Evolutionary conservation across 2,113 vertebrate species (phyloP), one percentile per base, ranked within the genome.

Genomic region (Nasalis larvatus): DNA sequence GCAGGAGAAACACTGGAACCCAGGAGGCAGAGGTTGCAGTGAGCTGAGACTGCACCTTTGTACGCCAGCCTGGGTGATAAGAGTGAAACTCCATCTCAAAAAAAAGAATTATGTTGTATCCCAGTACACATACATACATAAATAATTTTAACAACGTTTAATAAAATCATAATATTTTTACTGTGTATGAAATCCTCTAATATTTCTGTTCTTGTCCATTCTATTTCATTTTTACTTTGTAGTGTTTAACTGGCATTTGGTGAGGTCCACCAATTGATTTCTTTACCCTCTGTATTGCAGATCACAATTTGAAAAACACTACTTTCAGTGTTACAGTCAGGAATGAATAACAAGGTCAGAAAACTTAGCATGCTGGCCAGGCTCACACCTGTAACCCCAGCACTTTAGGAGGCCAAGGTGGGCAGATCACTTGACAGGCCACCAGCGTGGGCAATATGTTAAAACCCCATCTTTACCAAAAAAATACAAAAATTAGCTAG

Each of bases 121-220:
- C 37, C 40, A 25, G 58, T 89, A 77, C 14, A 23, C 37, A 82
- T 30, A 82, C 4, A 86, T 18, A 30, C 54, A 21, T 77, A 63
- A 54, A 71, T 71, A 93, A 91, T 6, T 56, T 52, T 85, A 74
- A 86, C 30, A 90, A 87, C 52, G 13, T 78, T 90, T 78, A 73
- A n/a, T 93, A 47, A 66, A 95, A 52, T 77, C 76, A 86, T 96
- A 40, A 14, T 68, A 73, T 82, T 87, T 68, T 94, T 54, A 68
- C 37, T 63, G 42, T 60, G 10, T 52, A 17, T 69, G 17, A 42
- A 60, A 13, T 86, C 81, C 9, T 82, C 12, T 87, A 37, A 35
- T 52, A 88, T 63, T 92, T 88, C 60, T 94, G 52, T 47, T 52
- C 25, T 73, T 56, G 42, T 30, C 27, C 9, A 87, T 63, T 82